These are phyloP conservation scores for Drosophila obscura DNA, from an alignment of 1,140 invertebrate species.

Conservation along the genomic window DNA sequence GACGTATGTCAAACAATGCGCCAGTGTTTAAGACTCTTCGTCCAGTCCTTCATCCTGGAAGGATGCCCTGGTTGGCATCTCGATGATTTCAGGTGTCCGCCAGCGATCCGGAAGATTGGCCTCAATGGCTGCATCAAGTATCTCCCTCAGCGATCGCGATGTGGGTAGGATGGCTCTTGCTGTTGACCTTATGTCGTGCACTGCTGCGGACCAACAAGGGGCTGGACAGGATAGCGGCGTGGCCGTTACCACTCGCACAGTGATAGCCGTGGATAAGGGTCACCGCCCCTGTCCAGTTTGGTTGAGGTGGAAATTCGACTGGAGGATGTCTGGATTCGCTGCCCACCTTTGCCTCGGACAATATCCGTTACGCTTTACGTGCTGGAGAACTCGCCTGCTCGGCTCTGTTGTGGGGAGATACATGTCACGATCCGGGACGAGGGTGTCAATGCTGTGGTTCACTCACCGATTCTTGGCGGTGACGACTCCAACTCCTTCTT, in stretches of 20 bases:
- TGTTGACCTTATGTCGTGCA: conserved; percentile 96
- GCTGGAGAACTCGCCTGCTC: conserved; percentile 95
- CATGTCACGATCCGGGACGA: conserved; percentile 97
- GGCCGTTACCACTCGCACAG: conserved; percentile 93
- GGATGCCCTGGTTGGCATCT: conserved; percentile 94
- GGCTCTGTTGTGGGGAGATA: conserved; percentile 96
- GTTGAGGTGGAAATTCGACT: conserved; percentile 93
- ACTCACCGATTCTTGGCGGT: conserved; percentile 96
- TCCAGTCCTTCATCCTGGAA: conserved; percentile 93
- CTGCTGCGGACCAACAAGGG: conserved; percentile 95
- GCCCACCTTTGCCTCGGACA: conserved; percentile 94
- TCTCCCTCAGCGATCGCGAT: conserved; percentile 89
- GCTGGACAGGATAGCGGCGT: conserved; percentile 95
- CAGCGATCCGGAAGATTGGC: conserved; percentile 94
- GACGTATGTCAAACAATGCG: conserved; percentile 96
- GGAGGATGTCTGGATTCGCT: conserved; percentile 97
- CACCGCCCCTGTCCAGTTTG: conserved; percentile 89
- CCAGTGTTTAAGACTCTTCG: conserved; percentile 91
- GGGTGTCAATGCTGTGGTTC: conserved; percentile 94
- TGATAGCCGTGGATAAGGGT: conserved; percentile 96
- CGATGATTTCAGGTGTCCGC: conserved; percentile 94
- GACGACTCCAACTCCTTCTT: conserved; percentile 94
- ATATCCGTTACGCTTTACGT: conserved; percentile 94
- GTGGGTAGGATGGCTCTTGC: conserved; percentile 93
- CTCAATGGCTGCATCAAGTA: conserved; percentile 95